These are phyloP conservation scores for Troides oblongomaculatus DNA, from an alignment of 2,888 invertebrate genomes.

Conservation along the genomic window DNA sequence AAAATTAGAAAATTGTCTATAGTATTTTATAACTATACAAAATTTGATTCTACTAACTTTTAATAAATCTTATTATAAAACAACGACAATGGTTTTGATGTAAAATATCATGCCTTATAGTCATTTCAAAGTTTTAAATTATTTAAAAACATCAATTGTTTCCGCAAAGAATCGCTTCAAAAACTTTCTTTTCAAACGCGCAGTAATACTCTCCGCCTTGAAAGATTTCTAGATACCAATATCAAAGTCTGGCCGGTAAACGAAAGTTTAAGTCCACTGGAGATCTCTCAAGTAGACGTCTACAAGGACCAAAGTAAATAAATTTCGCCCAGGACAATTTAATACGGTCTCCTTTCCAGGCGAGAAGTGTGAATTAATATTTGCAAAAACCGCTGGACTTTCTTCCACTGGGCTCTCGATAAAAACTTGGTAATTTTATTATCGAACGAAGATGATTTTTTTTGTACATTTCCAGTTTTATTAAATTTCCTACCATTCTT, in stretches of 20 bases:
- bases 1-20: no score
- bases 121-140: neutral
- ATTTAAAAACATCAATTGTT: neutral
- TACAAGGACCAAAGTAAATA: slow-evolving; percentile 15
- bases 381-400: slow-evolving; percentile 1
- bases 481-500: neutral
- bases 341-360: slow-evolving; percentile 1
- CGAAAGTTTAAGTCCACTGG: neutral
- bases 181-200: neutral
- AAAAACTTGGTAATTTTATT: neutral
- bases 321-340: slow-evolving; percentile 11
- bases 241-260: neutral
- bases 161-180: neutral
- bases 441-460: neutral
- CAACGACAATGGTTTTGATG: no score
- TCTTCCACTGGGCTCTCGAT: neutral
- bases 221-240: slow-evolving; percentile 1
- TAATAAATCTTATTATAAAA: no score
- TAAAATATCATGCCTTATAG: neutral
- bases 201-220: neutral
- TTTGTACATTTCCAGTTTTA: neutral
- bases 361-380: neutral
- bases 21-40: no score
- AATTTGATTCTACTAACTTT: no score
- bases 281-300: slow-evolving; percentile 2